Evolutionary conservation across 2,888 invertebrate species (phyloP).

Genomic region (Agonopterix subpropinquella): DNA sequence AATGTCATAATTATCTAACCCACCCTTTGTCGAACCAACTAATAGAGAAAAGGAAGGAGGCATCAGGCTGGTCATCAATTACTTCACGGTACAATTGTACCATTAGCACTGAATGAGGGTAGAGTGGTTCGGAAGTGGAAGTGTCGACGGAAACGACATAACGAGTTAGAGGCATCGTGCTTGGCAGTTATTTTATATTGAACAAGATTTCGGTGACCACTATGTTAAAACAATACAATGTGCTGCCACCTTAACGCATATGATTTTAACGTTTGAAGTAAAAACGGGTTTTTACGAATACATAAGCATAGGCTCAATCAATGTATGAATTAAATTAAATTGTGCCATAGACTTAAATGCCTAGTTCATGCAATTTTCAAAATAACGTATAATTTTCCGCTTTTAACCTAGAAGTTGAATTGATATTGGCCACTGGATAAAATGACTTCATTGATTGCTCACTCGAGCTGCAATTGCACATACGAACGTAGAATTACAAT

Average conservation of each 20-base stretch:
- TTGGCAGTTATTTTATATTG: too few relatives aligned
- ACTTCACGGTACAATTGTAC: constrained; percentile 50
- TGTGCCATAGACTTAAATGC: too few relatives aligned
- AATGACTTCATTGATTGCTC: constrained; percentile 9
- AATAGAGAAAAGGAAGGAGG: neutral
- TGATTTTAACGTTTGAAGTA: too few relatives aligned
- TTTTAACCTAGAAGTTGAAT: constrained; percentile 7
- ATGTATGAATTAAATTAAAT: too few relatives aligned
- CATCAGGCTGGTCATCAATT: constrained; percentile 39
- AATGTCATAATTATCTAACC: too few relatives aligned
- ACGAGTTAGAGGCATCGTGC: constrained; percentile 6
- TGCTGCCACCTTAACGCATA: too few relatives aligned
- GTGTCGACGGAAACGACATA: constrained; percentile 12
- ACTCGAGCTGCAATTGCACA: constrained; percentile 1
- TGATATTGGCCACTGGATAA: constrained; percentile 5
- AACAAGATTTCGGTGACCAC: too few relatives aligned
- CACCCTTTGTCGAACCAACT: neutral
- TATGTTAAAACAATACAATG: too few relatives aligned
- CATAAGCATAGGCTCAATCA: too few relatives aligned
- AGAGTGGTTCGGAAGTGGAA: neutral
- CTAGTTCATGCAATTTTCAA: neutral
- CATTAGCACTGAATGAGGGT: constrained; percentile 40
- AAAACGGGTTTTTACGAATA: too few relatives aligned
- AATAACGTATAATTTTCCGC: constrained; percentile 6
- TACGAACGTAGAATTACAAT: constrained; percentile 3